Base-by-base conservation (phyloP, 1,140 invertebrate genomes). In the Sipha flava region DNA sequence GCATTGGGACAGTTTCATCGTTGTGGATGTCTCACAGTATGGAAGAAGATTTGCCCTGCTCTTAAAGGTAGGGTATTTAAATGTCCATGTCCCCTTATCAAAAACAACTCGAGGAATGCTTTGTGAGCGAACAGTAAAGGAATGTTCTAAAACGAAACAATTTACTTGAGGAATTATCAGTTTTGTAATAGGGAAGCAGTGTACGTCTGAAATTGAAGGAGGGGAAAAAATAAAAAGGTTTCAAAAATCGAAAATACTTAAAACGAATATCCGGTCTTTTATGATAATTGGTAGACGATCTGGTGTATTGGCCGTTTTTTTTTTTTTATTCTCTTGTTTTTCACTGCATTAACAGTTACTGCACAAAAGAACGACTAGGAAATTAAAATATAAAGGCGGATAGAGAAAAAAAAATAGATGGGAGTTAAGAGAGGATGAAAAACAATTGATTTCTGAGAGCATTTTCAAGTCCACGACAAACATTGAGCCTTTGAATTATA, bases 21-120 rank as follows among this genome's bases (percentile, higher is more conserved):
- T 21, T 94, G 93, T 83, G 95, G 95, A 26, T 96, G 95, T 83
- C 88, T 97, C 31, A 94, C 94, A n/a, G 92, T 97, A 64, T 97
- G 97, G 95, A 94, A 93, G 82, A 89, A 94, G 82, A 95, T 99
- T 83, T 98, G 96, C 86, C 97, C 97, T 0, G 93, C 97, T 40
- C 90, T 98, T 37, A 98, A 98, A 92, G 97, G 97, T 97, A 87
- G 88, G 84, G 14, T 23, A 23, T 66, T 62, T 62, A 62, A 26
- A 66, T 40, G 21, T 66, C 23, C 62, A 26, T 2, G 18, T 66
- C 16, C 34, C n/a, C 34, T 40, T 45, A n/a, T 47, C 40, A 47
- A 29, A 70, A 70, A 47, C 43, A n/a, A 23, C 43, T 29, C 40
- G 23, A 29, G 66, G 43, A 70, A 70, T 70, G 66, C 66, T 70